Conservation (phyloP, 2,797 vertebrate genomes). For the Chaetodon trifasciatus region DNA sequence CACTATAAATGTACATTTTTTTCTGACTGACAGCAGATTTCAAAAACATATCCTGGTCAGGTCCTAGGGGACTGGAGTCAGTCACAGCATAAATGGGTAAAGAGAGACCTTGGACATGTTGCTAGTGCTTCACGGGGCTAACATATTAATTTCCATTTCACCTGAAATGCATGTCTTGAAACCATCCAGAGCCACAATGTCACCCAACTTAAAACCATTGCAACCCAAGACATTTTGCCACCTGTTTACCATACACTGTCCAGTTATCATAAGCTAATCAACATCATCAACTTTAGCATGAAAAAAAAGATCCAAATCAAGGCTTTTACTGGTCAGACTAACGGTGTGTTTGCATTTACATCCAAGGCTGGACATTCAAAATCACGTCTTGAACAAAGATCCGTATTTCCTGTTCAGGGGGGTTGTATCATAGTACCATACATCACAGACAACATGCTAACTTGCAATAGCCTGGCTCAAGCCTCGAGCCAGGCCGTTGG, state of each 20-base stretch:
- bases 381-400: conserved; percentile 46
- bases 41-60: neutral
- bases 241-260: conserved; percentile 1
- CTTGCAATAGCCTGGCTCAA: conserved; percentile 30
- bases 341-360: conserved; percentile 41
- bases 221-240: neutral
- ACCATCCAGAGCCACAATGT: neutral
- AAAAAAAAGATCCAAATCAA: conserved; percentile 2
- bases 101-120: neutral
- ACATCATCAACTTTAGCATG: conserved; percentile 3
- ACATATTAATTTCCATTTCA: neutral
- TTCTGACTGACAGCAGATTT: neutral
- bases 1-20: too few species aligned
- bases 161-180: neutral
- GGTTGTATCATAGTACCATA: conserved; percentile 45
- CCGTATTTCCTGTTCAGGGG: conserved; percentile 48
- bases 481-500: conserved; percentile 23
- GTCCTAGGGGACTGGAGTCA: neutral
- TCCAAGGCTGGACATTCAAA: conserved; percentile 57
- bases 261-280: conserved; percentile 4
- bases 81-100: neutral
- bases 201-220: neutral
- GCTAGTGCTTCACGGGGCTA: neutral
- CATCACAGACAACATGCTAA: conserved; percentile 60
- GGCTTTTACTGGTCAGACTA: neutral